These are phyloP conservation scores for Sesia apiformis DNA, from an alignment of 2,888 invertebrate genomes.

Conservation along the genomic window DNA sequence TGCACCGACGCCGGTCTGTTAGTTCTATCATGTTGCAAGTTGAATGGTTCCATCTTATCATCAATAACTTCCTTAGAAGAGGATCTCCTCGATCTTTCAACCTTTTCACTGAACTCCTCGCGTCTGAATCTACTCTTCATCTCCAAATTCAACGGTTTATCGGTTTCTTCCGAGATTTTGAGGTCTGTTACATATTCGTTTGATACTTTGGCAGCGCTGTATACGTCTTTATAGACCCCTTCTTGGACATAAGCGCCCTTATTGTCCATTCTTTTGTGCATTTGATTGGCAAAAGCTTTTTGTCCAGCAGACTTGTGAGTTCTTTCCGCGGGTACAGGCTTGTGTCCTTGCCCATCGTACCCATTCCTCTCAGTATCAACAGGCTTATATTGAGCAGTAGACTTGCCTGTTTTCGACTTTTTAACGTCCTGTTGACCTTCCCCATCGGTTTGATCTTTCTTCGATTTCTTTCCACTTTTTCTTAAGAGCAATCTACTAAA, in stretches of 20 bases:
- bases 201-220: constrained; percentile 59
- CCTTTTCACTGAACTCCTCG: constrained; percentile 51
- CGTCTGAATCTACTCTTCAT: constrained; percentile 52
- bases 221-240: constrained; percentile 62
- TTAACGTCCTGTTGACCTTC: constrained; percentile 55
- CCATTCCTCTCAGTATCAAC: constrained; percentile 43
- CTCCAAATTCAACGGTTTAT: constrained; percentile 58
- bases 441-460: constrained; percentile 66
- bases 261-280: constrained; percentile 67
- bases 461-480: constrained; percentile 82
- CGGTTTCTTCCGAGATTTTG: constrained; percentile 67
- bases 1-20: constrained; percentile 55
- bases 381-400: constrained; percentile 44
- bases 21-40: constrained; percentile 44
- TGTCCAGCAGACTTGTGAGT: constrained; percentile 63
- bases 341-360: constrained; percentile 40
- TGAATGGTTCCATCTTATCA: constrained; percentile 47
- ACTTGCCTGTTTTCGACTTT: constrained; percentile 51
- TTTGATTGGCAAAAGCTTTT: constrained; percentile 65
- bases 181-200: constrained; percentile 69
- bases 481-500: constrained; percentile 80
- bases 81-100: constrained; percentile 41
- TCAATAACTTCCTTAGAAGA: constrained; percentile 55
- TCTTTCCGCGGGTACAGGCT: constrained; percentile 57
- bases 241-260: constrained; percentile 69